Evolutionary conservation across 2,797 vertebrate genomes (phyloP).

Genomic region (Sardinella longiceps): DNA sequence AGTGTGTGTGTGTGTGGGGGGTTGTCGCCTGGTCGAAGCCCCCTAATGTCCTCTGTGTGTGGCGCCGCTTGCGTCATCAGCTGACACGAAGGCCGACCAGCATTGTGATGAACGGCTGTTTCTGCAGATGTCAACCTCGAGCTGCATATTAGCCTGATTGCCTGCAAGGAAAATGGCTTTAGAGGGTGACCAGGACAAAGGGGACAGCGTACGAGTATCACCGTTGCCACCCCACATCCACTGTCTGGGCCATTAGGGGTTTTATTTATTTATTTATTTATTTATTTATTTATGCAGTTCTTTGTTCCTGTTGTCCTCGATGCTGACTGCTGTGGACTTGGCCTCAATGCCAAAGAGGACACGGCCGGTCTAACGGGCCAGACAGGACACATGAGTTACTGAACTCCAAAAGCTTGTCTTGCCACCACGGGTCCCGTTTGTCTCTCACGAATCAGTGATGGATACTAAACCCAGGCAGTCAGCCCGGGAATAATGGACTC

Average conservation of each 20-base stretch:
- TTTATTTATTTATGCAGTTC: neutral
- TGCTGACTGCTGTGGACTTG: neutral
- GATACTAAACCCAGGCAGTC: too few relatives aligned
- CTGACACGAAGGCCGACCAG: neutral
- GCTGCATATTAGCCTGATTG: conserved; percentile 7
- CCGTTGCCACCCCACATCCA: neutral
- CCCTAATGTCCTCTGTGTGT: neutral
- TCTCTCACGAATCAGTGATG: neutral
- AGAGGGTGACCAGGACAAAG: neutral
- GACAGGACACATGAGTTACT: neutral
- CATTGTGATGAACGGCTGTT: neutral
- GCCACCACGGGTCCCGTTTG: neutral
- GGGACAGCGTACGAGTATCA: neutral
- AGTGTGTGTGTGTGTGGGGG: neutral
- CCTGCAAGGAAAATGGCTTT: neutral
- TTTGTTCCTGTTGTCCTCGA: neutral
- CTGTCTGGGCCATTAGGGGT: neutral
- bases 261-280: too few relatives aligned
- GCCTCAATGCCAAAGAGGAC: neutral
- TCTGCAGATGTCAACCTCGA: neutral
- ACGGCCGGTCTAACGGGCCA: neutral
- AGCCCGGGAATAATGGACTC: neutral
- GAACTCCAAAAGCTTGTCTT: neutral
- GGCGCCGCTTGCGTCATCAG: neutral
- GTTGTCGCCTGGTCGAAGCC: neutral